Conservation (phyloP, 2,888 invertebrate species). For the Miltochrista miniata region DNA sequence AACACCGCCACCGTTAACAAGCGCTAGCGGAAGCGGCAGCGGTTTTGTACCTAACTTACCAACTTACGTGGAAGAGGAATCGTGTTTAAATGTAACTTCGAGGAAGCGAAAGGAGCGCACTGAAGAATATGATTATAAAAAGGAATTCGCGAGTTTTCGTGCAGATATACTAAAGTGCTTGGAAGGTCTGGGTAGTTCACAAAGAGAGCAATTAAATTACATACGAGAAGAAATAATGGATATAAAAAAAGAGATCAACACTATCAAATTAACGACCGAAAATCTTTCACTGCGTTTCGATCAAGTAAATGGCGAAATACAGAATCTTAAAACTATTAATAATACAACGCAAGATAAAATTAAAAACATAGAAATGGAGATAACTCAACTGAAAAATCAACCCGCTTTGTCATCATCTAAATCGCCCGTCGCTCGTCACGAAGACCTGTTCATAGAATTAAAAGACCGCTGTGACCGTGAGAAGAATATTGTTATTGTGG, state of each 20-base stretch:
- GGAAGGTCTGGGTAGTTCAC: background rate
- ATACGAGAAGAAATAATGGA: background rate
- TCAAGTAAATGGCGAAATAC: background rate
- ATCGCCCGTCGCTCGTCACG: too few species aligned
- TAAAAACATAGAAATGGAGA: slow-evolving; percentile 12
- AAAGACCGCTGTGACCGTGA: too few species aligned
- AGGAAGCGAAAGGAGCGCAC: background rate
- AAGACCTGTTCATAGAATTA: too few species aligned
- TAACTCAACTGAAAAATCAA: too few species aligned
- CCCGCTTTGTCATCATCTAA: too few species aligned
- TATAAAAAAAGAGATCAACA: background rate
- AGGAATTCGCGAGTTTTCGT: too few species aligned
- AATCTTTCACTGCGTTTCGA: background rate
- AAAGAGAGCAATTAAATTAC: background rate
- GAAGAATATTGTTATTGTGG: too few species aligned
- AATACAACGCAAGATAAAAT: slow-evolving; percentile 11
- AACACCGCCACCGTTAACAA: background rate
- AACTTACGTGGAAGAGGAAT: background rate
- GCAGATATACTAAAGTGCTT: too few species aligned
- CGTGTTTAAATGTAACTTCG: background rate
- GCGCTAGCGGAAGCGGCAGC: background rate
- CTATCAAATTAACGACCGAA: background rate
- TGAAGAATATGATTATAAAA: too few species aligned
- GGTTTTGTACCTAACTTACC: background rate
- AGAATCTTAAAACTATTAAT: background rate